Evolutionary conservation across 2,797 vertebrate genomes (phyloP), one percentile per base, ranked within the genome.

Genomic region (Ataeniobius toweri): DNA sequence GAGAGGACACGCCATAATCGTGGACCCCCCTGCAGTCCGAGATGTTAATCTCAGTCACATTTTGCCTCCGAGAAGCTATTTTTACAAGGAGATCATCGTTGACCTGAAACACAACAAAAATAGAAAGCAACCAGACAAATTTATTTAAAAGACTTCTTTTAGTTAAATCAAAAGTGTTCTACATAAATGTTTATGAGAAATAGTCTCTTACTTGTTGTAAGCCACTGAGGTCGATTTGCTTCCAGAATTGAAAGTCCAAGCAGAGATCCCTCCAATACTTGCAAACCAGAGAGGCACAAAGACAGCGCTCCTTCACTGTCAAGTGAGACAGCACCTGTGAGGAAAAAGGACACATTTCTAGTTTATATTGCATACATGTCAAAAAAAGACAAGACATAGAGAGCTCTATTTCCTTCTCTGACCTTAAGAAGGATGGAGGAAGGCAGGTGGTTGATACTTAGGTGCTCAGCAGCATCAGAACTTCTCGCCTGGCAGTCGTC

Each of bases 231-330:
- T 99, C 98, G 68, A 99, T 94, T 90, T 98, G 97, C 91, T 99
- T 99, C 98, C 98, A 99, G 94, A 99, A 99, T 89, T 99, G 98
- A 92, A 99, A 99, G 93, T 99, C 98, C 94, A 99, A 95, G 93
- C 98, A 99, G 84, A 99, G 98, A 79, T 99, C 98, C 81, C 96
- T 96, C 98, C 98, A 99, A 78, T 99, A 99, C 92, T 98, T 99
- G 94, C 98, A 99, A 82, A 99, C 98, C 94, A 99, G 95, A 9
- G 98, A 99, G 58, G 97, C 98, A 86, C 96, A 96, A 84, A 99
- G 96, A 94, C 98, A 98, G 72, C 98, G 96, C 71, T 99, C 98
- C 91, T 98, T 98, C 94, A 99, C 94, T 24, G 98, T 98, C 89
- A 99, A 93, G 89, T 97, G 98, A 85, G 98, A 98, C 93, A 99